A percentile compares a stretch with the other conserved stretches of the same genome.
These are phyloP conservation scores for Apoderus coryli DNA, from an alignment of 2,888 invertebrate species.

Conservation along the genomic window DNA sequence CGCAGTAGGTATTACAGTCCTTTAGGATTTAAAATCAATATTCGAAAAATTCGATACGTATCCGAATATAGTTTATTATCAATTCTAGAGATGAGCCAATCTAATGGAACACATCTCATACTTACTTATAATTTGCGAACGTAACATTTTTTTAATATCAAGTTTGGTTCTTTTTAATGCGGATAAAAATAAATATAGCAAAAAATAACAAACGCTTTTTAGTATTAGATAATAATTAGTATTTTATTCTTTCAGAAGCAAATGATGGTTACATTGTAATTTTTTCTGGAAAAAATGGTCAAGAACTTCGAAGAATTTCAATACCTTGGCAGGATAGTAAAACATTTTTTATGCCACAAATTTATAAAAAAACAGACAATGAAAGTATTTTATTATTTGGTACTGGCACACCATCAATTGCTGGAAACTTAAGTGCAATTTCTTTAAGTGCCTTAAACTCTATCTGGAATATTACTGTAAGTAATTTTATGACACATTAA, in stretches of 20 bases:
- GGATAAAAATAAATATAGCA: too few relatives aligned
- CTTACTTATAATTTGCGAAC: too few relatives aligned
- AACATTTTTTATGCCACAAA: conserved; percentile 58
- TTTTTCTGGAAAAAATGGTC: conserved; percentile 55
- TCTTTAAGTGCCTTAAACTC: conserved; percentile 39
- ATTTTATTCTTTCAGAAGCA: conserved; percentile 15
- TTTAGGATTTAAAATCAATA: too few relatives aligned
- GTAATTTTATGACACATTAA: too few relatives aligned
- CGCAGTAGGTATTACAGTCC: too few relatives aligned
- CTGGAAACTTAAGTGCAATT: conserved; percentile 54
- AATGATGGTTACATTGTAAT: conserved; percentile 48
- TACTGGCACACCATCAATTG: conserved; percentile 57
- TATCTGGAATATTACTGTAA: too few relatives aligned
- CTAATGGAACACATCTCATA: too few relatives aligned
- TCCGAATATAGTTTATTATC: too few relatives aligned
- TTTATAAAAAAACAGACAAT: conserved; percentile 45
- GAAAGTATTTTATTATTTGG: conserved; percentile 50
- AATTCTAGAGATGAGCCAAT: too few relatives aligned
- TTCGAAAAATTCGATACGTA: too few relatives aligned
- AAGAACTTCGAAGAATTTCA: conserved; percentile 42
- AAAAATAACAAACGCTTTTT: too few relatives aligned
- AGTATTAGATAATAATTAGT: conserved; percentile 5
- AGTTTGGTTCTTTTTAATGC: conserved; percentile 8
- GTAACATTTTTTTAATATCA: conserved; percentile 1
- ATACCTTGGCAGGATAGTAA: conserved; percentile 53